phyloP scores from a whole-genome alignment of 2,888 invertebrate species.

The Lithophane leautieri region DNA sequence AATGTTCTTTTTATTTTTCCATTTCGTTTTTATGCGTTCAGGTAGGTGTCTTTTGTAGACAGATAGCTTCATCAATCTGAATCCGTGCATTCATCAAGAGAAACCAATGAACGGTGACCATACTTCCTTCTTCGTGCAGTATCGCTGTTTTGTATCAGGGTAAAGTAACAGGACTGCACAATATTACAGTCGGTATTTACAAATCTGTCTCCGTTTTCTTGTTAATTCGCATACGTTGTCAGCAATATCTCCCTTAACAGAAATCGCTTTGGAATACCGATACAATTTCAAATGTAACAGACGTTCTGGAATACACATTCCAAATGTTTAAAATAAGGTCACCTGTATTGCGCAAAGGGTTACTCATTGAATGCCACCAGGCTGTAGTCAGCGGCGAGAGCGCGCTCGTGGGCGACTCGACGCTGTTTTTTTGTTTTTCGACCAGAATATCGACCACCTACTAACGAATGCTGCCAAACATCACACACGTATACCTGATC shows the following conservation, averaged over 20 bases:
- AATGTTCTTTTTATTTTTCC: conserved; percentile 30
- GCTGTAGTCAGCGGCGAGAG: conserved; percentile 75
- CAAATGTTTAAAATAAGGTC: conserved; percentile 77
- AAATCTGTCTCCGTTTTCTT: conserved; percentile 19
- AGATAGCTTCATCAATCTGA: conserved; percentile 7
- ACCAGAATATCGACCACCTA: conserved; percentile 84
- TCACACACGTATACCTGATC: conserved; percentile 59
- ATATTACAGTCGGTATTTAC: conserved; percentile 21
- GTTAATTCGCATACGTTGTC: conserved; percentile 30
- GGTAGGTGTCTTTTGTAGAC: background rate
- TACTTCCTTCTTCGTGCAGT: background rate
- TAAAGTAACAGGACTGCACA: conserved; percentile 7
- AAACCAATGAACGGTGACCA: background rate
- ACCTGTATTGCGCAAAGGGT: conserved; percentile 84
- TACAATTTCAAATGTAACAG: conserved; percentile 39
- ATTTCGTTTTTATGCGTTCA: background rate
- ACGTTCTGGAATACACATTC: conserved; percentile 54
- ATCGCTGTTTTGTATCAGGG: conserved; percentile 26
- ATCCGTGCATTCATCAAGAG: background rate
- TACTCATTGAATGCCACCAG: conserved; percentile 82
- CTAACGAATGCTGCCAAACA: conserved; percentile 75
- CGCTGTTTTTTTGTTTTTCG: conserved; percentile 76
- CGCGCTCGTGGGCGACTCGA: conserved; percentile 74
- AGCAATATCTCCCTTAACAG: conserved; percentile 10
- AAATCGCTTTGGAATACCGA: conserved; percentile 32